Base-by-base conservation (phyloP, 2,888 invertebrate genomes). In the Aleiodes testaceus region DNA sequence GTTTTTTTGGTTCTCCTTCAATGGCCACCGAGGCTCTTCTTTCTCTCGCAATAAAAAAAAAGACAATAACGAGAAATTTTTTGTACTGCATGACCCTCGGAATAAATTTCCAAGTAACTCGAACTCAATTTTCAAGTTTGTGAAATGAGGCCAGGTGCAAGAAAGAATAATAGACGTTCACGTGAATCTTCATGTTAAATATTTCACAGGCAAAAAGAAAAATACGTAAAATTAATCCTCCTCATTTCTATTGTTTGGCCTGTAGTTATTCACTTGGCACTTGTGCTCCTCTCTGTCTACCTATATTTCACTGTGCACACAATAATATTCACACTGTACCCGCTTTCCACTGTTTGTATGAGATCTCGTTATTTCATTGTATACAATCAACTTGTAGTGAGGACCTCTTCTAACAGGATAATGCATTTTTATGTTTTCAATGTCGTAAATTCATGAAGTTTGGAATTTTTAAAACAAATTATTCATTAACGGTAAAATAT, bases 61-160 rank as follows among this genome's bases (percentile, higher is more conserved):
- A 16, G 11, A 36, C 0, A n/a, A 16, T 26, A 22, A 12, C 7
- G 1, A 3, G n/a, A 0, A 26, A n/a, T n/a, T 26, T 22, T 53
- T 53, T n/a, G 7, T 12, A 1, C 3, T 6, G 18, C n/a, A 12
- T 53, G 22, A 26, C 14, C 26, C 11, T 26, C n/a, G 12, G 22
- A 52, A 52, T 22, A 52, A 52, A 9, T 55, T 55, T 12, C 26
- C 26, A 55, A 30, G 55, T 55, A 42, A 59, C 36, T 30, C 7
- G 16, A 7, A 30, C 16, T 36, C 7, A 42, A 36, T 36, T 59
- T 42, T 59, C 59, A 36, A 42, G 42, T 59, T 59, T 36, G 59
- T 36, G 1, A 59, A 59, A 59, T n/a, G 59, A 59, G 59, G 42
- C 16, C 59, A 59, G 53, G 53, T 53, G 53, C 53, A 53, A 9